Evolutionary conservation across 2,797 vertebrate genomes (phyloP).

Genomic region (Mus minutoides): DNA sequence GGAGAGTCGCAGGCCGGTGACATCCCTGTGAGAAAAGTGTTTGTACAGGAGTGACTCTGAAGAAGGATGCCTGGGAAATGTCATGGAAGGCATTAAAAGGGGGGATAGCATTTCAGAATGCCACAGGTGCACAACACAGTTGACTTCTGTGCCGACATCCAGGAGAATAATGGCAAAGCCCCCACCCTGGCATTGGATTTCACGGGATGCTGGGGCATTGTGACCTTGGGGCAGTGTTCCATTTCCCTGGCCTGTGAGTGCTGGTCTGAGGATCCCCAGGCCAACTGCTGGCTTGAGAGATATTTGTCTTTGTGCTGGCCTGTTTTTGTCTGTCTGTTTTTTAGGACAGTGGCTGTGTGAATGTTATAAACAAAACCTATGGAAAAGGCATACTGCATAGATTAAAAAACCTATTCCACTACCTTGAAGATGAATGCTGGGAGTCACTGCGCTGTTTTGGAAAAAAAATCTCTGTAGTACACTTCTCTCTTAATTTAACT

Average conservation of each 20-base stretch:
- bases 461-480: neutral
- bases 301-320: neutral
- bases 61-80: neutral
- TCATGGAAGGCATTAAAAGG: neutral
- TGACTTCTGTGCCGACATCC: neutral
- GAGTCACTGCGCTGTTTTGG: neutral
- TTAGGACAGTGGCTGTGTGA: neutral
- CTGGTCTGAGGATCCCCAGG: neutral
- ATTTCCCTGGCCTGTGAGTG: neutral
- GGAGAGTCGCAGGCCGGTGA: neutral
- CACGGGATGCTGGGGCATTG: neutral
- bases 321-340: neutral
- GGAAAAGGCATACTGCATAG: neutral
- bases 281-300: neutral
- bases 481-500: slow-evolving; percentile 3
- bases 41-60: neutral
- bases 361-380: neutral
- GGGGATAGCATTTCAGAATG: neutral
- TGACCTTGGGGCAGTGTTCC: neutral
- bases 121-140: neutral
- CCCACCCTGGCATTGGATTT: neutral
- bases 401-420: neutral
- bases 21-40: neutral
- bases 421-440: neutral
- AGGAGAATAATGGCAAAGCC: neutral